Conservation (phyloP, 2,888 invertebrate species). For the Drosophila atripex region DNA sequence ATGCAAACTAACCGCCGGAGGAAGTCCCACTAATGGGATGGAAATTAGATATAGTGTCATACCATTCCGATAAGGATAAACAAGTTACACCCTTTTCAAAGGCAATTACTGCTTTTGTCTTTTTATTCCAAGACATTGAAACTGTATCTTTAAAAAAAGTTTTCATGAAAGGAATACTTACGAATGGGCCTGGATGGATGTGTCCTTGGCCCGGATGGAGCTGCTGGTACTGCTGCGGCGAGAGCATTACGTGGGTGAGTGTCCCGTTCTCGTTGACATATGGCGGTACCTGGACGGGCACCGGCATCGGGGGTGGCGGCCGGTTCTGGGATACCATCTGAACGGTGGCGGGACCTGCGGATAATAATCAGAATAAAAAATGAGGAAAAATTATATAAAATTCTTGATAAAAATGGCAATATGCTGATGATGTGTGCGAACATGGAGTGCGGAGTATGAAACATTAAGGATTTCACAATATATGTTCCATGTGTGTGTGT, state of each 20-base stretch:
- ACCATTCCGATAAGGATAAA: slow-evolving; percentile 12
- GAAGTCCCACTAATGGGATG: slow-evolving; percentile 26
- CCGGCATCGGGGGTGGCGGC: slow-evolving; percentile 91
- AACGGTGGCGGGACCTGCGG: slow-evolving; percentile 91
- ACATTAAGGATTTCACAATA: slow-evolving; percentile 5
- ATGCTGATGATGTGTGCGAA: slow-evolving; percentile 39
- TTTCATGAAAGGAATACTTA: slow-evolving; percentile 85
- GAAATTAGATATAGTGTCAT: slow-evolving; percentile 26
- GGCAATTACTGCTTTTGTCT: background rate
- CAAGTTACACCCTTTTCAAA: background rate
- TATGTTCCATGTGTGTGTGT: slow-evolving; percentile 1
- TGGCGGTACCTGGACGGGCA: slow-evolving; percentile 95
- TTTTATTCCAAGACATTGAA: too few species aligned
- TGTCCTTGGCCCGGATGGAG: slow-evolving; percentile 85
- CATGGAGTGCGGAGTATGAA: background rate
- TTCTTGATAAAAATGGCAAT: slow-evolving; percentile 36
- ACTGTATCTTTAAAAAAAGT: too few species aligned
- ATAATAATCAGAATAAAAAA: background rate
- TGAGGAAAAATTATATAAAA: slow-evolving; percentile 33
- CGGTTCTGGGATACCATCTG: slow-evolving; percentile 93
- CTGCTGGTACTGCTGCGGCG: slow-evolving; percentile 87
- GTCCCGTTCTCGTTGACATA: slow-evolving; percentile 95
- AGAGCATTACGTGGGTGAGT: slow-evolving; percentile 94
- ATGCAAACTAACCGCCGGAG: slow-evolving; percentile 8
- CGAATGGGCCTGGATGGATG: slow-evolving; percentile 87